A percentile compares a stretch with the other conserved stretches of the same genome.
These are phyloP conservation scores for Acanthococcus lagerstroemiae DNA, from an alignment of 2,888 invertebrate species.

Conservation along the genomic window DNA sequence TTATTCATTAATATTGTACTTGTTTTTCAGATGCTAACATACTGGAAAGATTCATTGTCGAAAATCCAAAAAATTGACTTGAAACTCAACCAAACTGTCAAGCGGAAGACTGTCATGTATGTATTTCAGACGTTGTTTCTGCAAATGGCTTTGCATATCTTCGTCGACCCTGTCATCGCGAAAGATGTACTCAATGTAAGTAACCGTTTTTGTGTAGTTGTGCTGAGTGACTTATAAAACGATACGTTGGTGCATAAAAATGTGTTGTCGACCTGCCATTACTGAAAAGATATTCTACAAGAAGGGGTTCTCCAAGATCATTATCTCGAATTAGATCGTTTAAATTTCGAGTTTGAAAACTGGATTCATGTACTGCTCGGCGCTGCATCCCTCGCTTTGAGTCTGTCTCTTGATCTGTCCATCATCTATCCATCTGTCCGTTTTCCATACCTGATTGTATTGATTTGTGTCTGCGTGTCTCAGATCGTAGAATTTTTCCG, in stretches of 20 bases:
- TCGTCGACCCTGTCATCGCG: conserved; percentile 46
- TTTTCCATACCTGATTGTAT: no score
- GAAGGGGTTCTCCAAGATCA: no score
- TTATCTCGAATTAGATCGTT: no score
- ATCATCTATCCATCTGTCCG: no score
- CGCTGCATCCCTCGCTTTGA: no score
- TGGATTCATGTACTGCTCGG: no score
- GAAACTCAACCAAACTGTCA: conserved; percentile 27
- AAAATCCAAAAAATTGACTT: conserved; percentile 31
- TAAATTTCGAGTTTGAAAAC: no score
- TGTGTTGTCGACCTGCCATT: no score
- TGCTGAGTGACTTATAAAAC: background rate
- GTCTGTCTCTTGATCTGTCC: no score
- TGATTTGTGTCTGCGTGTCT: no score
- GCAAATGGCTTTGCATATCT: conserved; percentile 62
- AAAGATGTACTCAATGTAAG: conserved; percentile 29
- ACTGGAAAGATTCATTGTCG: conserved; percentile 27
- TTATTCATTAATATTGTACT: background rate
- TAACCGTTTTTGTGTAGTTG: background rate
- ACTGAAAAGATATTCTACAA: no score
- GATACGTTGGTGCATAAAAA: background rate
- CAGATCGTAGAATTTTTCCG: no score
- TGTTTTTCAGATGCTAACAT: conserved; percentile 9
- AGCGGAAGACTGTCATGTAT: conserved; percentile 31
- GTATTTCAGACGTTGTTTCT: conserved; percentile 57